Percentiles rank a stretch among this genome's conserved stretches.
phyloP scores from a whole-genome alignment of 2,113 vertebrate species.

The Clarias magur region DNA sequence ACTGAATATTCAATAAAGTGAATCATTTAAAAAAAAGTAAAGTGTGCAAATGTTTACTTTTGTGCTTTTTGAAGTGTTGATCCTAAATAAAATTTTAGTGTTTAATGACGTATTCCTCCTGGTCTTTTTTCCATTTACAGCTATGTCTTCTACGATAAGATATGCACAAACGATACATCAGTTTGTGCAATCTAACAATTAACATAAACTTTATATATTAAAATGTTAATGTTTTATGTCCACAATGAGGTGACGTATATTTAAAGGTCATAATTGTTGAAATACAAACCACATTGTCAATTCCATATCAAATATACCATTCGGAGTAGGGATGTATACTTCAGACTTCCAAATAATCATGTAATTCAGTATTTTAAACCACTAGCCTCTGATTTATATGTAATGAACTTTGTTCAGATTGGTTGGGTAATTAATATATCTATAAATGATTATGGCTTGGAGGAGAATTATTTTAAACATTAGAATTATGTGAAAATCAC shows the following conservation, averaged over 20 bases:
- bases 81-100: conserved; percentile 55
- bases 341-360: background rate
- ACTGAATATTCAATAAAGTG: conserved; percentile 65
- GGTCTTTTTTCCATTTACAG: background rate
- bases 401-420: background rate
- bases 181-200: background rate
- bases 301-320: background rate
- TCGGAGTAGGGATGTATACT: background rate
- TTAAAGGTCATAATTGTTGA: background rate
- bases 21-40: conserved; percentile 59
- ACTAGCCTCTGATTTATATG: background rate
- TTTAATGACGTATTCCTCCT: conserved; percentile 10
- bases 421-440: background rate
- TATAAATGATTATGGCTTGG: background rate
- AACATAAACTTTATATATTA: background rate
- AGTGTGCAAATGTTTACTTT: conserved; percentile 58
- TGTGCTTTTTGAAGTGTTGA: conserved; percentile 43
- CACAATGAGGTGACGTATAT: background rate
- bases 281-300: background rate
- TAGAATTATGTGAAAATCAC: background rate
- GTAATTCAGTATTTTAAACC: background rate
- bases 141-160: background rate
- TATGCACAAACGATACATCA: background rate
- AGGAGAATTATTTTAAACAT: background rate
- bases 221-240: background rate